A percentile compares a stretch with the other conserved stretches of the same genome.
phyloP scores from a whole-genome alignment of 2,113 vertebrate genomes.

The Leptodactylus fuscus region DNA sequence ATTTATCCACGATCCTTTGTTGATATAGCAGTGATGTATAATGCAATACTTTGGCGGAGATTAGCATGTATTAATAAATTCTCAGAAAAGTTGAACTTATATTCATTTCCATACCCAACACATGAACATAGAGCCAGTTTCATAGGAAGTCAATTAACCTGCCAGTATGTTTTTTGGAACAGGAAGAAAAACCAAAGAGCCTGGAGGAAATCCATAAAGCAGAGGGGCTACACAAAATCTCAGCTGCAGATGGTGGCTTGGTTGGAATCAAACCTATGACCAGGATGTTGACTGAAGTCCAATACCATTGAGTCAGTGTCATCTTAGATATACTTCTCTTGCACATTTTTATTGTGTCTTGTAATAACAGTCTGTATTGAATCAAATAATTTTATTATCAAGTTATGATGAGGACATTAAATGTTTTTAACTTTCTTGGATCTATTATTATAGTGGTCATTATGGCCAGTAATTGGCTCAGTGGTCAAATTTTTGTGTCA shows the following conservation, averaged over 20 bases:
- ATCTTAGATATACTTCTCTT: background rate
- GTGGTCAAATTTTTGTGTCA: too few relatives aligned
- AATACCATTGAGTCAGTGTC: background rate
- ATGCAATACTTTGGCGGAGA: too few relatives aligned
- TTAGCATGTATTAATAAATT: background rate
- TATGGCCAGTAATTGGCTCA: too few relatives aligned
- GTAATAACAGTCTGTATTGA: background rate
- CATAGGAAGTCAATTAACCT: slow-evolving; percentile 3
- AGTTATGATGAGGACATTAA: background rate
- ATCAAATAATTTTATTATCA: too few relatives aligned
- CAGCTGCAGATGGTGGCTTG: slow-evolving; percentile 5
- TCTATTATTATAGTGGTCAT: too few relatives aligned
- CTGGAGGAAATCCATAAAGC: background rate
- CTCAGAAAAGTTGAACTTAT: background rate
- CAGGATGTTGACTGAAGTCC: background rate
- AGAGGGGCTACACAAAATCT: background rate
- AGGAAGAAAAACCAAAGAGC: background rate
- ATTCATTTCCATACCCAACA: background rate
- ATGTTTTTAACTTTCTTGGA: background rate
- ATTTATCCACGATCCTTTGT: background rate
- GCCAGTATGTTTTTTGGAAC: background rate
- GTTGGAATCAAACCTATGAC: background rate
- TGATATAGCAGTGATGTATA: background rate
- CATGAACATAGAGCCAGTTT: background rate
- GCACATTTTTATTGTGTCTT: background rate